Conservation (phyloP, 2,797 vertebrate genomes). For the Sciurus vulgaris region DNA sequence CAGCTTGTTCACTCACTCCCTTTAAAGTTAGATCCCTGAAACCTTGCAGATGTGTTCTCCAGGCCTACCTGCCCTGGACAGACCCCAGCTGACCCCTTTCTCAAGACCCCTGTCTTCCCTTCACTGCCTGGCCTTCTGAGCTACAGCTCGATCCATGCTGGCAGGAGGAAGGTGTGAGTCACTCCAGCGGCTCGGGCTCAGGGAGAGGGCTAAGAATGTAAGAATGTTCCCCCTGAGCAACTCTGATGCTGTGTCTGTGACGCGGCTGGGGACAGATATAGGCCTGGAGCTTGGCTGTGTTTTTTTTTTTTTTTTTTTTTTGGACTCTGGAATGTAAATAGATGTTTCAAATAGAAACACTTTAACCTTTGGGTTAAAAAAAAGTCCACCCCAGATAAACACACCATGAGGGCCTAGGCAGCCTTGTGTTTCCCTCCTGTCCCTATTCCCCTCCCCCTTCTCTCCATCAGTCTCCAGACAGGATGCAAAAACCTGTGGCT, state of each 20-base stretch:
- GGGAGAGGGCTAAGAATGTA: conserved; percentile 82
- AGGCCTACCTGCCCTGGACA: background rate
- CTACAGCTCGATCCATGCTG: conserved; percentile 60
- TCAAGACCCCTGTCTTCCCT: background rate
- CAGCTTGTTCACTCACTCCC: background rate
- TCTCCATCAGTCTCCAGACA: conserved; percentile 59
- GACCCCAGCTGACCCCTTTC: background rate
- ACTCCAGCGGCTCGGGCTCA: conserved; percentile 59
- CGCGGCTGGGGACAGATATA: conserved; percentile 83
- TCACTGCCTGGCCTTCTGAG: conserved; percentile 5
- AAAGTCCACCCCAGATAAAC: conserved; percentile 81
- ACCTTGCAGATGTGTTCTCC: background rate
- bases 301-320: conserved; percentile 74
- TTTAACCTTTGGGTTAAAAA: conserved; percentile 85
- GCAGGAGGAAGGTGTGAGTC: conserved; percentile 80
- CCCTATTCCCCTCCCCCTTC: background rate
- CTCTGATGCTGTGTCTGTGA: conserved; percentile 79
- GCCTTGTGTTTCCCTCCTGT: conserved; percentile 52
- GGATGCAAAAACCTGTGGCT: conserved; percentile 39
- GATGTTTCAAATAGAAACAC: conserved; percentile 86
- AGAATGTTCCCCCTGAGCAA: conserved; percentile 82
- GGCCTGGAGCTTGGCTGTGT: conserved; percentile 79
- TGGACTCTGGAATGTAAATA: conserved; percentile 86
- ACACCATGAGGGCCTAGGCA: conserved; percentile 62
- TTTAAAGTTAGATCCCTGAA: conserved; percentile 44